Base-by-base conservation (phyloP, 23 tunicate species). In the Trididemnum clinides region DNA sequence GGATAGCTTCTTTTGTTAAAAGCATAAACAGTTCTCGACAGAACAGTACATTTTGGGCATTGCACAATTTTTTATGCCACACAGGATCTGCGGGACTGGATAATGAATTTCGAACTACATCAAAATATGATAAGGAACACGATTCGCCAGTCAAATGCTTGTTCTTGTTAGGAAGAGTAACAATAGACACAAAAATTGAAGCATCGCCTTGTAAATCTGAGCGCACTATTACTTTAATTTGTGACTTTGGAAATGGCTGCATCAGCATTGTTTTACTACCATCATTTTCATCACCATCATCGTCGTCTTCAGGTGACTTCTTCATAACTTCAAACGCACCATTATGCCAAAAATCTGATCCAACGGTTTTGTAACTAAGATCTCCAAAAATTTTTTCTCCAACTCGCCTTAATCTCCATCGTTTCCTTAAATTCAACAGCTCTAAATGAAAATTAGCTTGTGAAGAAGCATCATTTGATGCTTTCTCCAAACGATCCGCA, bases 311-410 rank as follows among this genome's bases (percentile, higher is more conserved):
- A 32, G 64, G 50, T 39, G 94, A 65, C 23, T 58, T 82, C 82
- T 94, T 94, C 21, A 95, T 63, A 18, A 95, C 99, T 78, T 95
- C 99, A 78, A 95, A 95, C 27, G 88, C 81, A 4, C 99, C 95
- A 29, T 54, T 51, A 31, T 90, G 92, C 71, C 84, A 69, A 72
- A 72, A 95, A 31, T 84, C 87, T 0, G 99, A 95, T 0, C 99
- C 99, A 51, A 88, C 91, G 20, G 95, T 82, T 66, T 87, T 57
- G 39, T 51, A 95, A 38, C 92, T 90, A 22, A 95, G 72, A 62
- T 95, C 99, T 31, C 99, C 99, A 18, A 88, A 64, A 18, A 95
- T 92, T 72, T 88, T 90, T 19, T 82, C 83, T 6, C 99, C 99
- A 10, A 77, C 87, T 36, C 94, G 80, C 0, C 99, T 79, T 1